phyloP scores from a whole-genome alignment of 2,888 invertebrate species.

The Priocnemis perturbator region DNA sequence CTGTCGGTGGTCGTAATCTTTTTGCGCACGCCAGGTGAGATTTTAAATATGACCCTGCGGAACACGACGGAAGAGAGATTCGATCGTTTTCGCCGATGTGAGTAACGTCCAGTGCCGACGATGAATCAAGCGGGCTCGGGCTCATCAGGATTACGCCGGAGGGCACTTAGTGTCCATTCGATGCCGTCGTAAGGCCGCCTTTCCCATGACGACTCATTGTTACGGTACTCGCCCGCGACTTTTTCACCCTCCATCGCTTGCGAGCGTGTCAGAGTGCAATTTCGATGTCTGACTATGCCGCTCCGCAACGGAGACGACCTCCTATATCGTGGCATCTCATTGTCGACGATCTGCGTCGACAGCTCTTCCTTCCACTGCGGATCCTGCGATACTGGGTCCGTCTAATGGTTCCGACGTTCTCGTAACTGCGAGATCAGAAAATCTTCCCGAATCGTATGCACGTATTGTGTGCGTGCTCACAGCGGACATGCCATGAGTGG shows the following conservation, averaged over 20 bases:
- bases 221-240: slow-evolving; percentile 58
- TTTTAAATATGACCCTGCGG: slow-evolving; percentile 17
- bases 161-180: slow-evolving; percentile 50
- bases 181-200: slow-evolving; percentile 37
- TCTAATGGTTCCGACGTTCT: too few relatives aligned
- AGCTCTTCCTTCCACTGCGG: too few relatives aligned
- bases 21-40: slow-evolving; percentile 5
- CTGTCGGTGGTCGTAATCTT: not conserved
- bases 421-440: too few relatives aligned
- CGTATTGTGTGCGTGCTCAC: too few relatives aligned
- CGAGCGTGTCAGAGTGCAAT: too few relatives aligned
- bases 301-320: too few relatives aligned
- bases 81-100: slow-evolving; percentile 33
- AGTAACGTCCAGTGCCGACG: slow-evolving; percentile 34
- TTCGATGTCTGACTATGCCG: too few relatives aligned
- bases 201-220: slow-evolving; percentile 59
- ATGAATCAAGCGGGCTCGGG: slow-evolving; percentile 44
- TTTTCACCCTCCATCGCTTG: slow-evolving; percentile 46
- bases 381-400: too few relatives aligned
- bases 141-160: slow-evolving; percentile 49
- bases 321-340: too few relatives aligned
- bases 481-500: too few relatives aligned
- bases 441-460: too few relatives aligned
- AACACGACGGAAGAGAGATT: slow-evolving; percentile 39
- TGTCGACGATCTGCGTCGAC: too few relatives aligned